Conservation (phyloP, 2,888 invertebrate species). For the Merodon equestris region DNA sequence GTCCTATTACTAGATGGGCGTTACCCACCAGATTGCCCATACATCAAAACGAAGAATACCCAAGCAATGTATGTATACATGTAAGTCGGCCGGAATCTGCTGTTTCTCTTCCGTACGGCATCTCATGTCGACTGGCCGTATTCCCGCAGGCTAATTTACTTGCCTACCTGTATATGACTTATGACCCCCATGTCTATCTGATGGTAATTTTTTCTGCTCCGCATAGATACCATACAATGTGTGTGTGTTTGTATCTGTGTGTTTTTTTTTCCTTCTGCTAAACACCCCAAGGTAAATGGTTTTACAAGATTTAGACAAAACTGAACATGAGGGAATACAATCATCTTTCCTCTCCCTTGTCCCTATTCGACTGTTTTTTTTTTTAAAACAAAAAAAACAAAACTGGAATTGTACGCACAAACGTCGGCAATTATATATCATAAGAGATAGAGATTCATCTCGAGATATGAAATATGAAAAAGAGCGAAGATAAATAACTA, state of each 20-base stretch:
- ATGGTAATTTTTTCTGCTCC: slow-evolving; percentile 46
- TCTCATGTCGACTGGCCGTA: slow-evolving; percentile 52
- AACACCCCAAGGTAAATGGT: slow-evolving; percentile 66
- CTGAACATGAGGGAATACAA: slow-evolving; percentile 59
- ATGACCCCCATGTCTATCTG: slow-evolving; percentile 64
- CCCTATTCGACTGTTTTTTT: slow-evolving; percentile 18
- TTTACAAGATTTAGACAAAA: slow-evolving; percentile 66
- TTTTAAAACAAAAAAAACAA: slow-evolving; percentile 26
- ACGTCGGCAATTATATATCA: slow-evolving; percentile 65
- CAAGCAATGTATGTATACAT: slow-evolving; percentile 50
- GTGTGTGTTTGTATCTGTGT: slow-evolving; percentile 5
- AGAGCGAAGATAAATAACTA: slow-evolving; percentile 56
- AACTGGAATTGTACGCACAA: slow-evolving; percentile 64
- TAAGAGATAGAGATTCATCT: slow-evolving; percentile 50
- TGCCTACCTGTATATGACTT: slow-evolving; percentile 67
- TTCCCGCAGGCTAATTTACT: slow-evolving; percentile 66
- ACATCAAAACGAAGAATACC: slow-evolving; percentile 32
- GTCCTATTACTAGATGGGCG: slow-evolving; percentile 33
- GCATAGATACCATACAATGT: slow-evolving; percentile 46
- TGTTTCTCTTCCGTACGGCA: slow-evolving; percentile 45
- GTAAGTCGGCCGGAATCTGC: slow-evolving; percentile 31
- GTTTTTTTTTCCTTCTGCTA: slow-evolving; percentile 36
- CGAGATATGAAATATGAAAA: slow-evolving; percentile 63
- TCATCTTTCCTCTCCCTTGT: slow-evolving; percentile 24
- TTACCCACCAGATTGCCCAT: slow-evolving; percentile 1